Evolutionary conservation across 2,888 invertebrate genomes (phyloP), one percentile per base, ranked within the genome.

Genomic region (Julus scanicus): DNA sequence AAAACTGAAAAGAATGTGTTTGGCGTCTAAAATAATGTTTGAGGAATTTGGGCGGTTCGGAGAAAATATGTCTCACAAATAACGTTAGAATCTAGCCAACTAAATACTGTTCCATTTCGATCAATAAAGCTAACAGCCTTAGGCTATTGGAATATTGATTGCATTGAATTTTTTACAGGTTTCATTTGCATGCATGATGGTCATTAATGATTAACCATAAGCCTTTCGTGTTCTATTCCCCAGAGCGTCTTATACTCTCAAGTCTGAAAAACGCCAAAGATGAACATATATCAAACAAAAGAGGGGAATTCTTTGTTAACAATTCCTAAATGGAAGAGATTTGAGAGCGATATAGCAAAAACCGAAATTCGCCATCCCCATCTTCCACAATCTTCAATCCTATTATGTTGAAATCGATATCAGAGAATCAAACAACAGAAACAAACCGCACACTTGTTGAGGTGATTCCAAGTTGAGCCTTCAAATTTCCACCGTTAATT

Each of bases 71-170:
- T n/a, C n/a, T n/a, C n/a, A n/a, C n/a, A n/a, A 71, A 29, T 71
- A 71, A 80, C 37, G 15, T 4, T 15, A 80, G 5, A 80, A 37
- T 44, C 29, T 15, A 15, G 80, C 80, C 37, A 80, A 80, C 29
- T 39, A 15, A 80, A 11, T 39, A 11, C 80, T 37, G 15, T 80
- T 15, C 63, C 37, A 80, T 15, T 37, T 80, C 37, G 80, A 80
- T 80, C 80, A 39, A 80, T 80, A 71, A 80, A 29, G 80, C 37
- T 11, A 20, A 9, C 80, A 80, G 71, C 71, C 29, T 71, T 2
- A 37, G 37, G 80, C 80, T 37, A 80, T 80, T 37, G 80, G 80
- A 80, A 37, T 80, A 80, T 80, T 20, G 80, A 80, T 80, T 80
- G 80, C 20, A 80, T 80, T 80, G 80, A 80, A 37, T 80, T 80